Evolutionary conservation across 2,888 invertebrate genomes (phyloP).

Genomic region (Plebejus argus): DNA sequence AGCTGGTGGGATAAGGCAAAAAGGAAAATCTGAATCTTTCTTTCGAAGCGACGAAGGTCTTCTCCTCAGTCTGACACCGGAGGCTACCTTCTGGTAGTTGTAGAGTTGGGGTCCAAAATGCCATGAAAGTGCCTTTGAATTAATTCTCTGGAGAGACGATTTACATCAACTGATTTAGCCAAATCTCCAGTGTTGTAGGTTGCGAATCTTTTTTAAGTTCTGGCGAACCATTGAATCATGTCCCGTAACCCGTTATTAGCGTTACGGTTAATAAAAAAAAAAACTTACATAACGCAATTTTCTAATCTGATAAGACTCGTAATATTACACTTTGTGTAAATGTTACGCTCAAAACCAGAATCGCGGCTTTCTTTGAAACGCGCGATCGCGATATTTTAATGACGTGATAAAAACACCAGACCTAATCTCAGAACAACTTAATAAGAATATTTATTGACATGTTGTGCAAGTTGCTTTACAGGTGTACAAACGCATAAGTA

Average conservation of each 20-base stretch:
- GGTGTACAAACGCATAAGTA: background rate
- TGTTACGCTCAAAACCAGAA: constrained; percentile 16
- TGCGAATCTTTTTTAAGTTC: background rate
- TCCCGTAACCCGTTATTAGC: background rate
- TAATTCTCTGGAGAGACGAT: background rate
- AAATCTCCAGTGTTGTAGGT: too few species aligned
- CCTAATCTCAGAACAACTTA: background rate
- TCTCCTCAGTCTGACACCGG: too few species aligned
- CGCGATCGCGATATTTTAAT: background rate
- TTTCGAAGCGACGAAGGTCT: too few species aligned
- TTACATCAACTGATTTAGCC: background rate
- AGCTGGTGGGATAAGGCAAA: background rate
- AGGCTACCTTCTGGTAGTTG: too few species aligned
- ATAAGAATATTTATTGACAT: constrained; percentile 8
- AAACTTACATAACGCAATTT: constrained; percentile 26
- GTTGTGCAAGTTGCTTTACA: background rate
- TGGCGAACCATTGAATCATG: background rate
- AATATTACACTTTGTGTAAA: background rate
- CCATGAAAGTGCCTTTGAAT: background rate
- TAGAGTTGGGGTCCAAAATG: background rate
- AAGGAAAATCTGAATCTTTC: background rate
- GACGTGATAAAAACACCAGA: background rate
- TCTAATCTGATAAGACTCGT: constrained; percentile 24
- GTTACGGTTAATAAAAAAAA: constrained; percentile 11
- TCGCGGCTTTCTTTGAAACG: constrained; percentile 16